These are phyloP conservation scores for Notocelia uddmanniana DNA, from an alignment of 2,888 invertebrate genomes.

Conservation along the genomic window DNA sequence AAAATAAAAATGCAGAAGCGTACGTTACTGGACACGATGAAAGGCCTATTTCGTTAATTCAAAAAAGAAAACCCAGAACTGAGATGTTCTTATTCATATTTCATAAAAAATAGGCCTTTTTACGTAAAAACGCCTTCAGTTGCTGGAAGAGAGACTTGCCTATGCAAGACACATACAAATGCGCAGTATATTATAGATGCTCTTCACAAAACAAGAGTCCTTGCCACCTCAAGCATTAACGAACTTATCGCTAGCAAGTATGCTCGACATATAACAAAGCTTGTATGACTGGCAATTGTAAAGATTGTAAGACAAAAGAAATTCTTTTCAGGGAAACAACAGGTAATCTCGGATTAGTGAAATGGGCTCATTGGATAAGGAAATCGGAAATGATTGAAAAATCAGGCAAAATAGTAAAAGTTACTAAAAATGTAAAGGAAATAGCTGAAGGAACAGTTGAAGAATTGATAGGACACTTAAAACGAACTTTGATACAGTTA, in stretches of 20 bases:
- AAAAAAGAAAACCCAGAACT: slow-evolving; percentile 25
- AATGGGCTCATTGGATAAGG: slow-evolving; percentile 17
- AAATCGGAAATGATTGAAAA: slow-evolving; percentile 24
- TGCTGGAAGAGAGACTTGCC: slow-evolving; percentile 15
- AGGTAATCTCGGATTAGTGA: neutral
- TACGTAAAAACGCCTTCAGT: slow-evolving; percentile 7
- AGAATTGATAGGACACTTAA: neutral
- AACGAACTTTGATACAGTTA: neutral
- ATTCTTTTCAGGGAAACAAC: neutral
- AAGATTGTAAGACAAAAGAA: slow-evolving; percentile 7
- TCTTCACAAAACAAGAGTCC: neutral
- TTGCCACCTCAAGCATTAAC: slow-evolving; percentile 8
- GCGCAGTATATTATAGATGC: neutral
- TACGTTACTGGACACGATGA: slow-evolving; percentile 2
- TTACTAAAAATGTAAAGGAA: slow-evolving; percentile 26
- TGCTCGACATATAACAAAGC: slow-evolving; percentile 13
- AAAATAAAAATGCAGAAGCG: slow-evolving; percentile 24
- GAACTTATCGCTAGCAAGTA: slow-evolving; percentile 6
- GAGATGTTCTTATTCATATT: slow-evolving; percentile 9
- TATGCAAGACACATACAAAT: slow-evolving; percentile 19
- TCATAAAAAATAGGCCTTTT: slow-evolving; percentile 3
- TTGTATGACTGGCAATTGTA: slow-evolving; percentile 20
- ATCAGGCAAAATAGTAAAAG: slow-evolving; percentile 9
- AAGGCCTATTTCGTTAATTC: neutral
- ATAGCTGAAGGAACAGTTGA: slow-evolving; percentile 3